Base-by-base conservation (phyloP, 2,888 invertebrate genomes). In the Synergus itoensis region DNA sequence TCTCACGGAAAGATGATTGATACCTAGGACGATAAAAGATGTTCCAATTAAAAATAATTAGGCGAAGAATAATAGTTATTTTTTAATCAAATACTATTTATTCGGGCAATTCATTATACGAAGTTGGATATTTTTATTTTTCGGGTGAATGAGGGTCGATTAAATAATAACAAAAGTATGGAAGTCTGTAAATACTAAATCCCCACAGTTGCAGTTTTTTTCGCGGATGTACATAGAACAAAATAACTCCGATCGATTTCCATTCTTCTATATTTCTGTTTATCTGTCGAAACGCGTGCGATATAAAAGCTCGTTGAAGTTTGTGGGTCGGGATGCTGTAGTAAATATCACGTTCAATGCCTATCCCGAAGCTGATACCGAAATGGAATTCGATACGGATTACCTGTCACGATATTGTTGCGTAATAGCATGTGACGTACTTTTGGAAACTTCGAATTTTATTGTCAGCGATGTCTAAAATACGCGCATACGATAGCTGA, bases 301-400 rank as follows among this genome's bases (percentile, higher is more conserved):
- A 73, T 73, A 73, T 40, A 73, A 73, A 73, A 53, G 53, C 73
- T 73, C 73, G 73, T 73, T 73, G 53, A 53, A 73, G 73, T 73
- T 57, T 73, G 73, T 73, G 73, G 73, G n/a, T 73, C 48, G 73
- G 53, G 73, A 73, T 73, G 73, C 53, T 73, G 73, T 73, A 73
- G 53, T 73, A 73, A 73, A 73, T 53, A 57, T 73, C 73, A 73
- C 43, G 76, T 76, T 76, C 76, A 62, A 18, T 62, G 76, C 76
- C 76, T 62, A 62, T 60, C 76, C 62, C 62, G 21, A 43, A 62
- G 21, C 76, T 63, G 62, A 76, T 76, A 76, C 62, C 76, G n/a
- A 62, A 62, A 63, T 76, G 76, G n/a, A 76, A 76, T 63, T 60
- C 76, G 76, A 76, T 76, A 76, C 76, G 76, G 76, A 76, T 76